phyloP scores from a whole-genome alignment of 2,113 vertebrate species.

The Columba livia region DNA sequence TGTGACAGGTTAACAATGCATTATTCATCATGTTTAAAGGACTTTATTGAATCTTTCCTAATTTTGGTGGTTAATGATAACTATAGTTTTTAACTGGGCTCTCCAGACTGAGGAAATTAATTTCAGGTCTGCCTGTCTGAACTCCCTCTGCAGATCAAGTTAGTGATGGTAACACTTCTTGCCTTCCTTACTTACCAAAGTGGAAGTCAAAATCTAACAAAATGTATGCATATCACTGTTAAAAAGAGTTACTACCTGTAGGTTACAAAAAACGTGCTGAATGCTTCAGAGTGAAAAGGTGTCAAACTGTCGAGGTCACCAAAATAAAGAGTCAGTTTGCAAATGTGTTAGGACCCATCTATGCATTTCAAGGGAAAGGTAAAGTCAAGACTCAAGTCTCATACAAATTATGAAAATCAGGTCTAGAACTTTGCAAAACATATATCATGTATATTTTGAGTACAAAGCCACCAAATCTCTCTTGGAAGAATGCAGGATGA shows the following conservation, averaged over 20 bases:
- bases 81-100: not conserved
- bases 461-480: not conserved
- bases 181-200: not conserved
- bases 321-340: not conserved
- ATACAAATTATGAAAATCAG: not conserved
- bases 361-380: not conserved
- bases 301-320: not conserved
- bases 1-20: not conserved
- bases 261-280: rapidly evolving
- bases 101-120: not conserved
- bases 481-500: not conserved
- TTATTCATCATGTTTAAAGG: not conserved
- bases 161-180: not conserved
- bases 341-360: not conserved
- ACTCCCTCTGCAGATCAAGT: not conserved
- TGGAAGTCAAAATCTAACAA: not conserved
- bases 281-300: not conserved
- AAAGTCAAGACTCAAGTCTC: not conserved
- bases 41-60: not conserved
- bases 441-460: not conserved
- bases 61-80: not conserved
- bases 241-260: not conserved
- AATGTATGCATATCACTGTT: not conserved
- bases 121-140: not conserved
- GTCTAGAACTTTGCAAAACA: not conserved